Base-by-base conservation (phyloP, 2,888 invertebrate species). In the Parnassius smintheus region DNA sequence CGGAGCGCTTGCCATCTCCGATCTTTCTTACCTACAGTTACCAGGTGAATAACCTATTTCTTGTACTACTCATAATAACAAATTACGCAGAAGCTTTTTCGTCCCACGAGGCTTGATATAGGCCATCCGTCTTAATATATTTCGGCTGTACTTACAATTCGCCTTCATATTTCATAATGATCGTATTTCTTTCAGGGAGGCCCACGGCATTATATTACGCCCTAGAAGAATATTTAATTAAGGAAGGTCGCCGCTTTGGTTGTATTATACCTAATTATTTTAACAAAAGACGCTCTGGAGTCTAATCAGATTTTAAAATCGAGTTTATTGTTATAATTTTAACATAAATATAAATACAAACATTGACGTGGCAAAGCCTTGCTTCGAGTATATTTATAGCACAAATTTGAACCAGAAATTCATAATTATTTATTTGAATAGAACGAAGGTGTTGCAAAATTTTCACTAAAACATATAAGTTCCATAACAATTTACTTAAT, bases 1-100 rank as follows among this genome's bases (percentile, higher is more conserved):
- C 53, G 51, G 55, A 50, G 41, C 61, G 51, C 59, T 60, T 63
- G 64, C 65, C 65, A 61, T 67, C 59, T 46, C 54, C 35, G 42
- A 53, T 63, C 50, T 65, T 62, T 67, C 55, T 59, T 57, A 25
- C 57, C 54, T 52, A n/a, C 48, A 56, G 57, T 62, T 54, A 58
- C 56, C 51, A 56, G 62, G 56, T 65, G 63, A 67, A 67, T 65
- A 59, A 67, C 61, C 61, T 64, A 65, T 65, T 61, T 56, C 57
- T 62, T 59, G 54, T 59, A 50, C 50, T 59, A 54, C 41, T 49
- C 41, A 22, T 59, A 55, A 62, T 62, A 62, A 62, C 18, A 62
- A 62, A 59, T 62, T 59, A 55, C 55, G 44, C 42, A 13, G 35
- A 10, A 45, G 46, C 51, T 22, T 44, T 18, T 42, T 44, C 62